These are phyloP conservation scores for Eurystomus gularis DNA, from an alignment of 2,113 vertebrate species.

Conservation along the genomic window DNA sequence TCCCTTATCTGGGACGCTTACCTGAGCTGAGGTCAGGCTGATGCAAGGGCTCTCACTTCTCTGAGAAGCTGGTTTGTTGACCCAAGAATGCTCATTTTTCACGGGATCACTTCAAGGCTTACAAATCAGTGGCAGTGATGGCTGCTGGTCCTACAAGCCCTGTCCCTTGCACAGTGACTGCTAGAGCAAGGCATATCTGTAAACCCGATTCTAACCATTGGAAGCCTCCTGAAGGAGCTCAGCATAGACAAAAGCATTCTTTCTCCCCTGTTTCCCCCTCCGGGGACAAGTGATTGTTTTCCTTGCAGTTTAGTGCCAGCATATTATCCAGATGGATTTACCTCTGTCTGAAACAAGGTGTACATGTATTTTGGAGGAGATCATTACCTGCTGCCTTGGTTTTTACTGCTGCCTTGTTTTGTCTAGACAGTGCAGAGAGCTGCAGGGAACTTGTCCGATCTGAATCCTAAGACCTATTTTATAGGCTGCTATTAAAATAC, in stretches of 20 bases:
- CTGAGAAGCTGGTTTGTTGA: background rate
- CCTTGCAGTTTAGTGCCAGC: constrained; percentile 60
- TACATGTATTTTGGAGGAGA: constrained; percentile 61
- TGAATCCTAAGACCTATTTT: constrained; percentile 53
- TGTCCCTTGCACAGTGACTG: background rate
- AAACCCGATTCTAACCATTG: constrained; percentile 33
- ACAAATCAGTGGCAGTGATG: background rate
- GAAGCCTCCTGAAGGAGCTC: constrained; percentile 57
- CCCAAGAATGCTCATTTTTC: background rate
- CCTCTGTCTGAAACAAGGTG: constrained; percentile 73
- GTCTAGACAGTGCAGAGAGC: constrained; percentile 75
- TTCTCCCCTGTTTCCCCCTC: constrained; percentile 61
- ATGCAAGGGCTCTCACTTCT: background rate
- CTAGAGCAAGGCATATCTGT: constrained; percentile 22
- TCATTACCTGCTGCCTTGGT: constrained; percentile 76
- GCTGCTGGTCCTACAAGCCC: background rate
- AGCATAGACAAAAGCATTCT: constrained; percentile 69
- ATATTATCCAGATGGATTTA: constrained; percentile 73
- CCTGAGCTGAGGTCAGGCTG: constrained; percentile 60
- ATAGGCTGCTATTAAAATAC: constrained; percentile 60
- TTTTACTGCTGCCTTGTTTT: constrained; percentile 79
- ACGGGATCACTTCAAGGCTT: background rate
- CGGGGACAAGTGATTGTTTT: constrained; percentile 71
- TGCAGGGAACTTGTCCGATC: constrained; percentile 72
- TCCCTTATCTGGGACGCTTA: constrained; percentile 55